These are phyloP conservation scores for Merodon equestris DNA, from an alignment of 2,888 invertebrate species.

Conservation along the genomic window DNA sequence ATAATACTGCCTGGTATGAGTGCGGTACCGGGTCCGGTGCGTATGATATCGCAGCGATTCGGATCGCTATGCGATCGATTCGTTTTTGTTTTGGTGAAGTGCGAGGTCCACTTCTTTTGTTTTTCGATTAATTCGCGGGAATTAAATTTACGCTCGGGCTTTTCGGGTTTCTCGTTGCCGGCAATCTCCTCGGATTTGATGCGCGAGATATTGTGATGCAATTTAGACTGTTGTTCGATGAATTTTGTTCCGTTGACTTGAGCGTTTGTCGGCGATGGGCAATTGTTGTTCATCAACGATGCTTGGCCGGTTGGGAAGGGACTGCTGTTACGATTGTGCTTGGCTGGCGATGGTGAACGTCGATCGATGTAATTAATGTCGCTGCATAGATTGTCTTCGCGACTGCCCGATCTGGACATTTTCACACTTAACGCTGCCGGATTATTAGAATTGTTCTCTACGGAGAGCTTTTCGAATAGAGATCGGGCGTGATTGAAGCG, in stretches of 20 bases:
- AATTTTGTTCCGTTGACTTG: slow-evolving; percentile 79
- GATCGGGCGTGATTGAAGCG: slow-evolving; percentile 94
- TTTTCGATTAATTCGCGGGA: slow-evolving; percentile 93
- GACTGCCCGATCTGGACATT: slow-evolving; percentile 77
- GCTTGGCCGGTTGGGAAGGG: slow-evolving; percentile 76
- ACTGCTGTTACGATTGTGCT: slow-evolving; percentile 73
- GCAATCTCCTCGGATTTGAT: slow-evolving; percentile 81
- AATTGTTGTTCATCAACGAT: slow-evolving; percentile 74
- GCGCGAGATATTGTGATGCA: slow-evolving; percentile 80
- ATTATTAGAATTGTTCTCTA: slow-evolving; percentile 82
- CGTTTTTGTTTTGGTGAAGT: slow-evolving; percentile 89
- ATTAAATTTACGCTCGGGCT: slow-evolving; percentile 89
- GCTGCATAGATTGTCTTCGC: slow-evolving; percentile 78
- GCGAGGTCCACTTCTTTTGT: slow-evolving; percentile 95
- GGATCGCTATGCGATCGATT: slow-evolving; percentile 83
- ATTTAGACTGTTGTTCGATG: slow-evolving; percentile 73
- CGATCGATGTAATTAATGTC: slow-evolving; percentile 76
- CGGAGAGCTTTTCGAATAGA: slow-evolving; percentile 90
- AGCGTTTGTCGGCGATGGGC: slow-evolving; percentile 69
- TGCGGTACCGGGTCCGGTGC: slow-evolving; percentile 80
- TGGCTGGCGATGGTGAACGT: slow-evolving; percentile 78
- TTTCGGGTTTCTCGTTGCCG: slow-evolving; percentile 84
- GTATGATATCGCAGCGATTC: slow-evolving; percentile 80
- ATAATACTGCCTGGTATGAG: slow-evolving; percentile 79
- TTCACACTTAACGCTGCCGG: slow-evolving; percentile 74